These are phyloP conservation scores for Mechanitis messenoides DNA, from an alignment of 2,888 invertebrate genomes.

Conservation along the genomic window DNA sequence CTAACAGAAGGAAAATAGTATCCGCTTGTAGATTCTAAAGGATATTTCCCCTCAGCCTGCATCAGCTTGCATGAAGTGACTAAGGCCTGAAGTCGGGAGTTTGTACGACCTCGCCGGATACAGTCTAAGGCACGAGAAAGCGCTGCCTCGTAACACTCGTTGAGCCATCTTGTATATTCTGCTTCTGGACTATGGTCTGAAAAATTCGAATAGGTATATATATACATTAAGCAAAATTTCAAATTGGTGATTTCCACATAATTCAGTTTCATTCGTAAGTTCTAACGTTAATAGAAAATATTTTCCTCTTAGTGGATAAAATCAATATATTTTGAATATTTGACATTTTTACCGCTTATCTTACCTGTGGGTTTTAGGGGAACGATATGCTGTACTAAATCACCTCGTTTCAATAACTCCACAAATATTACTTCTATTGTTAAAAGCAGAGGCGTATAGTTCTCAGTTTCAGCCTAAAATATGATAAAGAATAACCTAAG, in stretches of 20 bases:
- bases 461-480: constrained; percentile 66
- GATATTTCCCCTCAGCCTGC: constrained; percentile 82
- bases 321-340: constrained; percentile 45
- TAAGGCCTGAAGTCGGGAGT: constrained; percentile 79
- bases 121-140: constrained; percentile 77
- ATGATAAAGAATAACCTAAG: constrained; percentile 41
- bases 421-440: constrained; percentile 84
- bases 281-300: not conserved
- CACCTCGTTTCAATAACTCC: constrained; percentile 80
- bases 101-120: constrained; percentile 69
- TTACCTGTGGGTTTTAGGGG: constrained; percentile 77
- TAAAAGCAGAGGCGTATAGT: constrained; percentile 77
- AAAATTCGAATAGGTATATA: not conserved
- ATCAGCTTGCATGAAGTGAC: constrained; percentile 85
- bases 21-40: constrained; percentile 72
- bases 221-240: not conserved
- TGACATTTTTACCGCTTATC: constrained; percentile 29
- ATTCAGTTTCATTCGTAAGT: too few relatives aligned
- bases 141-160: constrained; percentile 81
- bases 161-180: constrained; percentile 82
- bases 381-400: constrained; percentile 78
- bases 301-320: constrained; percentile 31
- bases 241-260: not conserved
- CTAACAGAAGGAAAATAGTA: constrained; percentile 81
- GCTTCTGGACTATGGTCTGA: constrained; percentile 73